Evolutionary conservation across 2,888 invertebrate species (phyloP), one percentile per base, ranked within the genome.

Genomic region (Sarcophaga variegata): DNA sequence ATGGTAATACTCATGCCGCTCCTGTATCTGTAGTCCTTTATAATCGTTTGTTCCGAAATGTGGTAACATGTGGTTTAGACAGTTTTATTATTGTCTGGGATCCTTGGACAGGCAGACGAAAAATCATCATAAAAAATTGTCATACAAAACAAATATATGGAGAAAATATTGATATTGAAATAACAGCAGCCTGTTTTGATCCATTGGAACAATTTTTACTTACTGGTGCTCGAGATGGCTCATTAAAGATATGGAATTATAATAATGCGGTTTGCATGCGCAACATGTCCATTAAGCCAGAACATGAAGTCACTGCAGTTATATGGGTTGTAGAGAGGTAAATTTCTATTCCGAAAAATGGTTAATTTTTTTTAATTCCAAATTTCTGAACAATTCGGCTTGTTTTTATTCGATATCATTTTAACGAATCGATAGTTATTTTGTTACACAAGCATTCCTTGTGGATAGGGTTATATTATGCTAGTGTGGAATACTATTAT

Each of bases 81-180:
- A 97, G 97, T 88, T 96, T 95, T 88, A 96, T 98, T 83, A 96
- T 97, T 89, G 96, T 96, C 37, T 98, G 97, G 97, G 96, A 97
- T 92, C 96, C 97, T 0, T 94, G 95, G 93, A 93, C 93, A 90
- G 96, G 97, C 3, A 94, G 95, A 83, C 95, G 96, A 78, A 95
- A 96, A 90, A 95, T 95, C 81, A 94, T 96, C 89, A 95, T 97
- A 60, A 95, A 95, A 81, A 95, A 96, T 87, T 96, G 96, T 6
- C 97, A 97, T 91, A 96, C 95, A 20, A 94, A 95, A 79, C 93
- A 95, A 88, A 92, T 95, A 76, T 95, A 96, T 91, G 97, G 97
- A 0, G 95, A 96, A 91, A 93, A 94, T 54, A 94, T 90, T 45
- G 92, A 92, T 71, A 91, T 92, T 74, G 92, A 92, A 88, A 92